Conservation (phyloP, 2,888 invertebrate genomes). For the Tenthredo notha region DNA sequence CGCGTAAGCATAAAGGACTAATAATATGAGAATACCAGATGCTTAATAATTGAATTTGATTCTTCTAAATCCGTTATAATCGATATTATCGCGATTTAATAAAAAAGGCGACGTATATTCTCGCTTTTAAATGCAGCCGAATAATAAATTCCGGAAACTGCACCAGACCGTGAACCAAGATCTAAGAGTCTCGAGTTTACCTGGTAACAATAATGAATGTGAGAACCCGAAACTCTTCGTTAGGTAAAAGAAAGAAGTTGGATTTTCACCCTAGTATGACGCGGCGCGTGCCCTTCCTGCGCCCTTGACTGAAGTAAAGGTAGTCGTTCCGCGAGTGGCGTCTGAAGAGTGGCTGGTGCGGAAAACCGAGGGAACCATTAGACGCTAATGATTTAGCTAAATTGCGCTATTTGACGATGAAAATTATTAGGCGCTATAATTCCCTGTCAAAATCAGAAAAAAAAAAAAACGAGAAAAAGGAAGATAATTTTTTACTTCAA, state of each 20-base stretch:
- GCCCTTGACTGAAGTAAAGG: conserved; percentile 29
- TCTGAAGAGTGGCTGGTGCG: conserved; percentile 31
- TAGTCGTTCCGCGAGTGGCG: conserved; percentile 20
- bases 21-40: not conserved
- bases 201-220: conserved; percentile 64
- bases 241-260: not conserved
- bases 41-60: not conserved
- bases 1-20: not conserved
- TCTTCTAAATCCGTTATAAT: not conserved
- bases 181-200: not conserved
- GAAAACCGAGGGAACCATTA: conserved; percentile 54
- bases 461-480: not conserved
- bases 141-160: too few species aligned
- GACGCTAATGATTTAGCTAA: conserved; percentile 69
- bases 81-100: not conserved
- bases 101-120: not conserved
- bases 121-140: not conserved
- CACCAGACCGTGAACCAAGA: too few species aligned
- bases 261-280: not conserved
- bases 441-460: not conserved
- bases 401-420: conserved; percentile 63
- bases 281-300: conserved; percentile 27
- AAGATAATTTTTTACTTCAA: not conserved
- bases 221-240: not conserved
- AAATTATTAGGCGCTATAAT: conserved; percentile 19